phyloP scores from a whole-genome alignment of 2,888 invertebrate species.

The Patella pellucida region DNA sequence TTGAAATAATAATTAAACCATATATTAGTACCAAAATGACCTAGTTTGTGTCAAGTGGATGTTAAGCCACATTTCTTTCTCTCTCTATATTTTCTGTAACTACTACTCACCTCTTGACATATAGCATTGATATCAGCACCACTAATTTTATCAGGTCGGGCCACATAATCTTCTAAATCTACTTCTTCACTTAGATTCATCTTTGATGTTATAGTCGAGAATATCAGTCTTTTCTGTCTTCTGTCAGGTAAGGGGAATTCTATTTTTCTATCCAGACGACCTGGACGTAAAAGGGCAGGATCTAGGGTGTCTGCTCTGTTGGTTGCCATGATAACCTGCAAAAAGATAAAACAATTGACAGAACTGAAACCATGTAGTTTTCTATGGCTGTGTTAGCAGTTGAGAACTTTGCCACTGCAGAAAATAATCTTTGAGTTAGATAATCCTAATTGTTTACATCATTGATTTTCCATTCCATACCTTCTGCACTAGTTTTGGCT shows the following conservation, averaged over 20 bases:
- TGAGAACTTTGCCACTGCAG: too few species aligned
- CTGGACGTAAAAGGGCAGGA: slow-evolving; percentile 95
- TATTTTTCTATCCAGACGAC: slow-evolving; percentile 97
- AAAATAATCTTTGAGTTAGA: not conserved
- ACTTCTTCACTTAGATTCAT: slow-evolving; percentile 89
- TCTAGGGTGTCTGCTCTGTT: slow-evolving; percentile 98
- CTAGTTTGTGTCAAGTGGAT: too few species aligned
- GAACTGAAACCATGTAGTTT: too few species aligned
- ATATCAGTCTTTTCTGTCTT: slow-evolving; percentile 91
- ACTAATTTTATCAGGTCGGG: slow-evolving; percentile 97
- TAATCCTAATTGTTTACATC: not conserved
- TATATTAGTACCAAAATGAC: too few species aligned
- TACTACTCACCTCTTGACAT: slow-evolving; percentile 86
- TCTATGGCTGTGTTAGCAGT: too few species aligned
- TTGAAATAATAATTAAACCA: too few species aligned
- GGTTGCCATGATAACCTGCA: slow-evolving; percentile 90
- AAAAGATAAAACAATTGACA: not conserved
- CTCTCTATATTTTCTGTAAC: too few species aligned
- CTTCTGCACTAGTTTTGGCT: not conserved
- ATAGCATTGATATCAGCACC: slow-evolving; percentile 99
- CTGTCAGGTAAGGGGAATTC: slow-evolving; percentile 98
- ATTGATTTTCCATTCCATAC: not conserved
- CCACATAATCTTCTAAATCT: slow-evolving; percentile 98
- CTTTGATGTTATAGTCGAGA: slow-evolving; percentile 91
- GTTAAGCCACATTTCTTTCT: too few species aligned